These are phyloP conservation scores for Amazona finschi DNA, from an alignment of 2,797 vertebrate genomes.

Conservation along the genomic window DNA sequence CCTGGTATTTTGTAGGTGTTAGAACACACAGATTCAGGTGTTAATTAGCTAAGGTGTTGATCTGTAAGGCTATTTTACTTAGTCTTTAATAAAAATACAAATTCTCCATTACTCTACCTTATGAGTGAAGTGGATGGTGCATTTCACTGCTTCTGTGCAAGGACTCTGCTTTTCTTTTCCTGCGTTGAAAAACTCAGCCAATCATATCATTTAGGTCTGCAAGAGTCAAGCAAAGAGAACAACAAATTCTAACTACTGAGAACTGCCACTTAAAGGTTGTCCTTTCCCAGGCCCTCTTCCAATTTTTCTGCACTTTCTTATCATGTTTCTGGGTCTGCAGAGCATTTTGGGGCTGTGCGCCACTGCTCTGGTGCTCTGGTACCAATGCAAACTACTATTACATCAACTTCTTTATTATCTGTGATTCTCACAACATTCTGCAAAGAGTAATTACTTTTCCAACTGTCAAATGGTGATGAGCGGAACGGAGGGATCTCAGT, in stretches of 20 bases:
- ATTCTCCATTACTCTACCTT: background rate
- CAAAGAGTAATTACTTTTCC: background rate
- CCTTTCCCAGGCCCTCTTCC: background rate
- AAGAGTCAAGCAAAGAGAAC: background rate
- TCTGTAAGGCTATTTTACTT: background rate
- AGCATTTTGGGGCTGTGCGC: background rate
- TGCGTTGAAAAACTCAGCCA: background rate
- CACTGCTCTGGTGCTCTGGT: background rate
- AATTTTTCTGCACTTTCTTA: background rate
- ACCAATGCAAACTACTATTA: background rate
- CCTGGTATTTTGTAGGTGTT: background rate
- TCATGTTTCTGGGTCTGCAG: background rate
- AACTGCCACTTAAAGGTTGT: background rate
- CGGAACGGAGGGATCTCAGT: background rate
- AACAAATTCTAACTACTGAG: background rate
- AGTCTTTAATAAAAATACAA: background rate
- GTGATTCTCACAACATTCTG: background rate
- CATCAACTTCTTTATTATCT: conserved; percentile 19
- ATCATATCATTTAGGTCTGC: background rate
- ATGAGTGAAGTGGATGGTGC: background rate
- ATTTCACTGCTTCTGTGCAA: background rate
- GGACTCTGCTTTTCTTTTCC: background rate
- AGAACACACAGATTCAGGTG: background rate
- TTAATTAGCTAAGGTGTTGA: background rate
- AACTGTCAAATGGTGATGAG: background rate